Evolutionary conservation across 2,797 vertebrate genomes (phyloP).

Genomic region (Acropternis orthonyx): DNA sequence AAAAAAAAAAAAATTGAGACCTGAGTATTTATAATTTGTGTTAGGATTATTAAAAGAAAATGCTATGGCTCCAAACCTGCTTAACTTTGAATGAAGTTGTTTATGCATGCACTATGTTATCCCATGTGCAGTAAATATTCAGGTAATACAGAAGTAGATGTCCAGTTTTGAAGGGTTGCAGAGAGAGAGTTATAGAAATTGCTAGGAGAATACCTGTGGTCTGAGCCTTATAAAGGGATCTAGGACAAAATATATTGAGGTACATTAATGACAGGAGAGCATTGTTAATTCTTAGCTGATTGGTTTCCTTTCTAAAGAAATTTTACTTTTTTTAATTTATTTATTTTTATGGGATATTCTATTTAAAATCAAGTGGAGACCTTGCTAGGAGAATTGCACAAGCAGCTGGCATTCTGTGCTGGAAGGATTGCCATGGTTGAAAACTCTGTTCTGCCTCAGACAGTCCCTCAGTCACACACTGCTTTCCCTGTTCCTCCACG

Average conservation of each 20-base stretch:
- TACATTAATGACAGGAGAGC: not conserved
- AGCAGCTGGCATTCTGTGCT: not conserved
- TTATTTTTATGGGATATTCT: not conserved
- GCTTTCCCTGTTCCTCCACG: not conserved
- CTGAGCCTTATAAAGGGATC: not conserved
- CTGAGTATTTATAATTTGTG: not conserved
- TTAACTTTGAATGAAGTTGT: constrained; percentile 7
- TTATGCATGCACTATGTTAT: not conserved
- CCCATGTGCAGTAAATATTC: not conserved
- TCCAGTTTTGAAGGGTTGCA: not conserved
- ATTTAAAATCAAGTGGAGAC: not conserved
- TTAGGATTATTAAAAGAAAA: constrained; percentile 24
- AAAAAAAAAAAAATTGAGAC: not conserved
- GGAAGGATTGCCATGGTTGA: not conserved
- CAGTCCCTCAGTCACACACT: not conserved
- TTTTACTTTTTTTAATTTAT: not conserved
- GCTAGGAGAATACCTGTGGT: not conserved
- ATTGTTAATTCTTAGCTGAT: not conserved
- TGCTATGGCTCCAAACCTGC: not conserved
- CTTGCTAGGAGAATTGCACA: not conserved
- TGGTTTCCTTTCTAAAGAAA: not conserved
- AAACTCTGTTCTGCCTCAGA: not conserved
- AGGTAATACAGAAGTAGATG: not conserved
- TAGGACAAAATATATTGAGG: not conserved
- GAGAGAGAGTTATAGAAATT: not conserved